phyloP scores from a whole-genome alignment of 1,140 invertebrate species.

The Polypedilum pembai region DNA sequence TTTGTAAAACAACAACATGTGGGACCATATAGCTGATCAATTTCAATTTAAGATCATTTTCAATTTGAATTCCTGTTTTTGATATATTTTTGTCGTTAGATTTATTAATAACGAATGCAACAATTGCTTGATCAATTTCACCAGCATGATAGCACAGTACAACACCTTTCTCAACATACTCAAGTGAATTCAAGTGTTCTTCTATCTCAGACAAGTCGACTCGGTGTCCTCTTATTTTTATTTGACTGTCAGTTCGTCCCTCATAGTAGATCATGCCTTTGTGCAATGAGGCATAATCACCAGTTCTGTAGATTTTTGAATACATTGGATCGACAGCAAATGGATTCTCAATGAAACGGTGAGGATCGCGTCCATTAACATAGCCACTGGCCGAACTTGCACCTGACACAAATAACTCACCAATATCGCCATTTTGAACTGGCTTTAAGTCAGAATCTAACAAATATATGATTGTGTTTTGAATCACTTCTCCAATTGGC shows the following conservation, averaged over 20 bases:
- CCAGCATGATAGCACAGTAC: constrained; percentile 73
- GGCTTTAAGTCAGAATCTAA: constrained; percentile 61
- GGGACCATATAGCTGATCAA: constrained; percentile 71
- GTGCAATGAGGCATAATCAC: too few species aligned
- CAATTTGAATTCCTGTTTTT: constrained; percentile 53
- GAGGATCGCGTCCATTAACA: constrained; percentile 60
- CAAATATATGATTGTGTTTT: constrained; percentile 72
- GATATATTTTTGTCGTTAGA: constrained; percentile 45
- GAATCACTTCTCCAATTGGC: constrained; percentile 72
- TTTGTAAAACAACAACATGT: constrained; percentile 62
- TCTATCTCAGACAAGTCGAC: constrained; percentile 80
- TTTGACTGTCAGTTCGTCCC: constrained; percentile 77
- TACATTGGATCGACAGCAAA: constrained; percentile 60
- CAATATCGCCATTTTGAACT: constrained; percentile 60
- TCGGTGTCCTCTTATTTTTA: constrained; percentile 77
- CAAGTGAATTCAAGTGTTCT: constrained; percentile 45
- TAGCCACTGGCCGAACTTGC: constrained; percentile 71
- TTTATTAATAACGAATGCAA: constrained; percentile 51
- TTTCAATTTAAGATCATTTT: constrained; percentile 52
- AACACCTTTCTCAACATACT: constrained; percentile 45
- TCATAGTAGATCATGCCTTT: too few species aligned
- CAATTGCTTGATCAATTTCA: constrained; percentile 58
- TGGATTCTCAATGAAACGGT: constrained; percentile 66
- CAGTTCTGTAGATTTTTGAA: too few species aligned
- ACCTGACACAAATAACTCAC: constrained; percentile 72